phyloP scores from a whole-genome alignment of 2,797 vertebrate species.

The Melanotaenia nigrans region DNA sequence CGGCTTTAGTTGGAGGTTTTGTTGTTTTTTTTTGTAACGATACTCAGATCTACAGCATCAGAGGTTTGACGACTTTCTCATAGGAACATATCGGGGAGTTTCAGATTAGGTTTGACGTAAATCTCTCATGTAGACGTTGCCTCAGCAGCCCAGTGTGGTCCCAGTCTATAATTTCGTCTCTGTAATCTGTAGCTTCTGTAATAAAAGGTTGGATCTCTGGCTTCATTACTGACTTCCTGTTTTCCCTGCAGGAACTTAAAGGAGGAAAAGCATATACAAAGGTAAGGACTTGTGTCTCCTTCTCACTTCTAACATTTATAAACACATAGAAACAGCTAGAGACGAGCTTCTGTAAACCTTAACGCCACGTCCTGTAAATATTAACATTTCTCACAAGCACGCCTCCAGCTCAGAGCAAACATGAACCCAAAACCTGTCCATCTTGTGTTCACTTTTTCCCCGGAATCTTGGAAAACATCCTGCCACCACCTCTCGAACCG shows the following conservation, averaged over 20 bases:
- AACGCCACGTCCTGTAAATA: conserved; percentile 40
- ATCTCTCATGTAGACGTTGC: neutral
- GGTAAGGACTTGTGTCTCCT: conserved; percentile 83
- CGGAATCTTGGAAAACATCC: conserved; percentile 55
- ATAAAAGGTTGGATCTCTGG: conserved; percentile 37
- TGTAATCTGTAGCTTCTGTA: conserved; percentile 53
- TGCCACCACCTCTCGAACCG: conserved; percentile 3
- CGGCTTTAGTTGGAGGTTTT: too few relatives aligned
- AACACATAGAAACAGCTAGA: conserved; percentile 23
- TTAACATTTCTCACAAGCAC: conserved; percentile 32
- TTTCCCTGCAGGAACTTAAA: conserved; percentile 93
- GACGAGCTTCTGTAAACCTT: conserved; percentile 19
- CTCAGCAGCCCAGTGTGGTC: conserved; percentile 4
- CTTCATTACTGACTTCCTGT: conserved; percentile 75
- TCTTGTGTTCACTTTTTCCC: neutral
- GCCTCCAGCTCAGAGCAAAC: neutral
- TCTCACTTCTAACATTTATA: conserved; percentile 11
- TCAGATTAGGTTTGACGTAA: too few relatives aligned
- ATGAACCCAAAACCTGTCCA: conserved; percentile 18
- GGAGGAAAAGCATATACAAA: conserved; percentile 96
- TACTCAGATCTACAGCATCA: too few relatives aligned
- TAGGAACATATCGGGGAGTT: too few relatives aligned
- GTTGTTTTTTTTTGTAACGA: too few relatives aligned
- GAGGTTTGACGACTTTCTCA: too few relatives aligned
- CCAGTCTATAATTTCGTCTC: conserved; percentile 52